Conservation (phyloP, 1,140 invertebrate species). For the Drosophila nannoptera region DNA sequence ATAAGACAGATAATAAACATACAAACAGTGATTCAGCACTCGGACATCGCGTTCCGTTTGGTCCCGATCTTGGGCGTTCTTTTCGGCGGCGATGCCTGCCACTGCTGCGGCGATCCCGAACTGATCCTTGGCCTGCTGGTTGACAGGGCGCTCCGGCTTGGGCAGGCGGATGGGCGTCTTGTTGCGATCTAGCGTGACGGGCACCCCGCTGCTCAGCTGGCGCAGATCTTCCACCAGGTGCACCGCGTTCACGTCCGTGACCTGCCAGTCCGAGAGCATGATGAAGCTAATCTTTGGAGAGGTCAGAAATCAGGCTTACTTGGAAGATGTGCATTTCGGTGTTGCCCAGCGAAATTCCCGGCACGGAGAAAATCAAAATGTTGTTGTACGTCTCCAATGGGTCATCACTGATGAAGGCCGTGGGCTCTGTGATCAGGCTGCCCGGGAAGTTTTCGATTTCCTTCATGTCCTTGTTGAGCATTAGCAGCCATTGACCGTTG, state of each 20-base stretch:
- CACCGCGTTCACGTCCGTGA: constrained; percentile 80
- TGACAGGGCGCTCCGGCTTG: constrained; percentile 53
- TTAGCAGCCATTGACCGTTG: constrained; percentile 73
- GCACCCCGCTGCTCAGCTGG: constrained; percentile 75
- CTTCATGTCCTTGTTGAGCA: constrained; percentile 73
- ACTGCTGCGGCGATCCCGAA: constrained; percentile 70
- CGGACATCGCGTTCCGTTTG: constrained; percentile 68
- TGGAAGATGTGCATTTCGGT: constrained; percentile 77
- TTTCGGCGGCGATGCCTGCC: constrained; percentile 63
- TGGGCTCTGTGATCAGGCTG: constrained; percentile 69
- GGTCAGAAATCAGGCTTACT: constrained; percentile 23
- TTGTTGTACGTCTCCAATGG: constrained; percentile 67
- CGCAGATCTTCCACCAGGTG: constrained; percentile 81
- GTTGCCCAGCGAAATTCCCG: constrained; percentile 68
- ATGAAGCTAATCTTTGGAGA: too few species aligned
- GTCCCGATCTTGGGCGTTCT: constrained; percentile 65
- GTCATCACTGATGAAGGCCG: constrained; percentile 72
- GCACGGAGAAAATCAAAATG: constrained; percentile 69
- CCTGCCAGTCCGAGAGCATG: constrained; percentile 27
- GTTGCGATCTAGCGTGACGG: constrained; percentile 66
- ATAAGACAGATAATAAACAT: constrained; percentile 3
- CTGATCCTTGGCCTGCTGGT: constrained; percentile 70
- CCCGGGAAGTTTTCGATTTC: constrained; percentile 76
- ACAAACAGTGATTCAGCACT: constrained; percentile 74
- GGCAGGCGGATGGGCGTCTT: constrained; percentile 65